Base-by-base conservation (phyloP, 2,797 vertebrate species). In the Pseudochaenichthys georgianus region DNA sequence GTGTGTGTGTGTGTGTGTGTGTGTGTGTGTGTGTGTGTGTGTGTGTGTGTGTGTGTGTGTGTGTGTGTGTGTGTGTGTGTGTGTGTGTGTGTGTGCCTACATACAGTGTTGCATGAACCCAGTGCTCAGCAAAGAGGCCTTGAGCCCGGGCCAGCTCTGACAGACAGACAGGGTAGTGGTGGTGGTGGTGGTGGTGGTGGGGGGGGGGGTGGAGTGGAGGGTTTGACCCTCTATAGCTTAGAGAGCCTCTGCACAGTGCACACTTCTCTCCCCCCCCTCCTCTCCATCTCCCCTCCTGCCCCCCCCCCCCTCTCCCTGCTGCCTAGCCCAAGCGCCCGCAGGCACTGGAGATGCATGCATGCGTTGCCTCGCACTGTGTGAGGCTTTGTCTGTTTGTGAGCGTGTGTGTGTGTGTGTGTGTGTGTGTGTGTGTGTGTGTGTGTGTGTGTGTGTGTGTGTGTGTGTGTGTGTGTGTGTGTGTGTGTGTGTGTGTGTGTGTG, bases 271-370 rank as follows among this genome's bases (percentile, higher is more conserved):
- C 66, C 64, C 52, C 34, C 34, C 5, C 60, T 43, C 72, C 75
- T 60, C 60, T 64, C 80, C 72, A 72, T 79, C 82, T 74, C 80
- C 78, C 1, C 48, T 50, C 73, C n/a, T 38, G 19, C n/a, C n/a
- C n/a, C 15, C 47, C 38, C 46, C 81, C 73, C 74, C 89, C 72
- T 64, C 61, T 87, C 88, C 87, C 86, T 87, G 88, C 91, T 89
- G 85, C 92, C 92, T 83, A 84, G 91, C 90, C 85, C 82, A 64
- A 79, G 85, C 6, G 76, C 92, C 93, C 59, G 87, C 88, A 90
- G 93, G 93, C 91, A 38, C 69, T 82, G 77, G 85, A 87, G 89
- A 93, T 89, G 87, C 91, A 94, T 87, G 87, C 93, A 93, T 94
- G 91, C 91, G 86, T 93, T 90, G 88, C 83, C 82, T 91, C 87